phyloP scores from a whole-genome alignment of 2,113 vertebrate species.

The Phasianus colchicus region DNA sequence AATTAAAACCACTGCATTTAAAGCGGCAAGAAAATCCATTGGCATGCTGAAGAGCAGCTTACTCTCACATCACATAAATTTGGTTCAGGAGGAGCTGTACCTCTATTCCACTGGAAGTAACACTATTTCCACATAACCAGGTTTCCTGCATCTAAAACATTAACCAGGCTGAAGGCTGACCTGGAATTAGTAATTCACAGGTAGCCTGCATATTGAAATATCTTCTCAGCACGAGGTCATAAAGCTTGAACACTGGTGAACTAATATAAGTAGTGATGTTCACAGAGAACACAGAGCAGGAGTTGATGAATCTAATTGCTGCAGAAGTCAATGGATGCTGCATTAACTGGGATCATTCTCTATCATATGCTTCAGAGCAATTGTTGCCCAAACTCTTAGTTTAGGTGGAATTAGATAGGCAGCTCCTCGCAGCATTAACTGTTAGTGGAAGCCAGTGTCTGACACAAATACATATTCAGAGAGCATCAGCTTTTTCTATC shows the following conservation, averaged over 20 bases:
- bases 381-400: not conserved
- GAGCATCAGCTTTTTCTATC: not conserved
- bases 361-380: not conserved
- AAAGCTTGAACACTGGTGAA: constrained; percentile 20
- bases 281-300: not conserved
- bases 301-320: not conserved
- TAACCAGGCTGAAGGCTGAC: not conserved
- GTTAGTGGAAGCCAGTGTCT: constrained; percentile 4
- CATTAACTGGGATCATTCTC: not conserved
- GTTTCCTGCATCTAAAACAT: not conserved
- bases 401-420: not conserved
- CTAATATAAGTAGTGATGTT: not conserved
- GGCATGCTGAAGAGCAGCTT: not conserved
- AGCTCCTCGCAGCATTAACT: not conserved
- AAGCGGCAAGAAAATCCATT: not conserved
- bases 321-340: not conserved
- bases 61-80: not conserved
- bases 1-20: not conserved
- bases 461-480: constrained; percentile 15
- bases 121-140: not conserved
- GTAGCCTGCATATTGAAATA: not conserved
- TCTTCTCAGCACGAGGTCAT: not conserved
- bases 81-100: not conserved
- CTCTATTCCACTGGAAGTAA: not conserved
- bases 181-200: not conserved